phyloP scores from a whole-genome alignment of 1,140 invertebrate genomes.

The Drosophila bocki region DNA sequence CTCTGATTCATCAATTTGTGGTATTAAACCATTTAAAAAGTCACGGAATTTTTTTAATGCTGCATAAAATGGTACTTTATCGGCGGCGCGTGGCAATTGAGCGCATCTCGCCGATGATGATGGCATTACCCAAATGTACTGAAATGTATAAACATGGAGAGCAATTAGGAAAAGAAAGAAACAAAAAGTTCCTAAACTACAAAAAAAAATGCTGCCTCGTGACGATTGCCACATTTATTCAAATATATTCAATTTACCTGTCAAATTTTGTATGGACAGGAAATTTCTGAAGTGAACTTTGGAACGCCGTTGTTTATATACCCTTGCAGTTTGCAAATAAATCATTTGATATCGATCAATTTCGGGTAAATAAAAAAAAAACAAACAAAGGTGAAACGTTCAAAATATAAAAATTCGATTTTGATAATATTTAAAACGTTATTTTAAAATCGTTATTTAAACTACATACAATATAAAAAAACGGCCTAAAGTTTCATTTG shows the following conservation, averaged over 20 bases:
- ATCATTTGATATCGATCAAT: neutral
- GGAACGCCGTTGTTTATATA: neutral
- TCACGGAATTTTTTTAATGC: constrained; percentile 97
- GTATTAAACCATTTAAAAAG: constrained; percentile 95
- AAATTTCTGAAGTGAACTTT: neutral
- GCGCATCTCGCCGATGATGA: constrained; percentile 98
- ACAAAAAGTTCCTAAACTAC: neutral
- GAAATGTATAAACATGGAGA: constrained; percentile 23
- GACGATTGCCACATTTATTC: neutral
- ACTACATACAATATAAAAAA: too few relatives aligned
- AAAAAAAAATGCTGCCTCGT: neutral
- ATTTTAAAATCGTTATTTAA: neutral
- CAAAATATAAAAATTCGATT: neutral
- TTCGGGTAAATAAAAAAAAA: neutral
- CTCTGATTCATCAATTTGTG: constrained; percentile 95
- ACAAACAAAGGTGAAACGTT: too few relatives aligned
- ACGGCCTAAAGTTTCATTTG: neutral
- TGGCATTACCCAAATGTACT: constrained; percentile 99
- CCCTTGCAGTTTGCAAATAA: too few relatives aligned
- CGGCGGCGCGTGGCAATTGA: constrained; percentile 96
- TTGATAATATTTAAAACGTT: neutral
- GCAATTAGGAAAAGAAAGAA: neutral
- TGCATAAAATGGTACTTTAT: constrained; percentile 98
- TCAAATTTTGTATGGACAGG: neutral
- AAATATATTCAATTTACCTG: neutral